Evolutionary conservation across 2,888 invertebrate genomes (phyloP).

Genomic region (Thymelicus acteon): DNA sequence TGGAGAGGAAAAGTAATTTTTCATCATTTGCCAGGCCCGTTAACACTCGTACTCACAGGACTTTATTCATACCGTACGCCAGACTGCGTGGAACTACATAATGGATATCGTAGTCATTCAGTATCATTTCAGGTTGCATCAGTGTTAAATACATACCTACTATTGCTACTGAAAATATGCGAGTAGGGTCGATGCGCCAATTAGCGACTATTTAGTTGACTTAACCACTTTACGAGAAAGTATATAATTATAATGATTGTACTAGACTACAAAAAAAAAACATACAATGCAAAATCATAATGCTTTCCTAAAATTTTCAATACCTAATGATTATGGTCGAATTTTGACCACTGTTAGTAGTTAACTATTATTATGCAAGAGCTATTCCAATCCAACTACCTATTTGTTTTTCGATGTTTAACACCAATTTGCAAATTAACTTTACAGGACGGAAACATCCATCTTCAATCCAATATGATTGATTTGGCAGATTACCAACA

Average conservation of each 20-base stretch:
- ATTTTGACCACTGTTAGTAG: no score
- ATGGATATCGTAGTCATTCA: conserved; percentile 11
- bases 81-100: conserved; percentile 33
- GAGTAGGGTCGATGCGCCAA: no score
- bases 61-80: conserved; percentile 33
- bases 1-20: conserved; percentile 34
- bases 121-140: conserved; percentile 27
- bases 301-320: no score
- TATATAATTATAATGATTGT: no score
- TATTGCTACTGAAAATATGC: neutral
- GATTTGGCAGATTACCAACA: conserved; percentile 9
- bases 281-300: no score
- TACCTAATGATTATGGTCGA: no score
- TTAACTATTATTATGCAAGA: no score
- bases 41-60: conserved; percentile 21
- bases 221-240: no score
- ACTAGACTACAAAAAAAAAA: no score
- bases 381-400: no score
- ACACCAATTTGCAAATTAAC: conserved; percentile 2
- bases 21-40: conserved; percentile 31
- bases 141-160: conserved; percentile 17
- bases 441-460: neutral
- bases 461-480: conserved; percentile 1
- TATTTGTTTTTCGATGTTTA: neutral
- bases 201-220: no score